Percentiles rank a stretch among this genome's conserved stretches.
Conservation (phyloP, 1,140 invertebrate genomes). For the Cotesia chilonis region DNA sequence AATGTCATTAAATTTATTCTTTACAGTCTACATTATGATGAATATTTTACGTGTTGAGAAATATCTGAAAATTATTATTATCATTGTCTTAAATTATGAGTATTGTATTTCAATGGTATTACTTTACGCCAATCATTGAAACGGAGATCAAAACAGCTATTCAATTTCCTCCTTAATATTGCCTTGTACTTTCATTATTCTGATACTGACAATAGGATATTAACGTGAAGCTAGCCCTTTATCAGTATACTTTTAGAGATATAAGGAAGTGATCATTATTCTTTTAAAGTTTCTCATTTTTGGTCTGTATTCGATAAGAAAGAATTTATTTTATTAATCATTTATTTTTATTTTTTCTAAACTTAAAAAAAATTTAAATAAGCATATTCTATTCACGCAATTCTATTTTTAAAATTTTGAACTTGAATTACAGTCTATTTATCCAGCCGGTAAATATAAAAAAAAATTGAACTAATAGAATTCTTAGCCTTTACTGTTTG, state of each 20-base stretch:
- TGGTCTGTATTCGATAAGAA: slow-evolving; percentile 26
- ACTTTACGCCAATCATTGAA: not conserved
- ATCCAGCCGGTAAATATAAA: not conserved
- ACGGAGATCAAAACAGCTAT: slow-evolving; percentile 29
- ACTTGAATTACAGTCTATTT: not conserved
- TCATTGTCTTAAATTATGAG: no score
- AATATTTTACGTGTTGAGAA: no score
- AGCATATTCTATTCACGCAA: not conserved
- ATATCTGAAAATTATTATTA: no score
- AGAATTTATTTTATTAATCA: not conserved
- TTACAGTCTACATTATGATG: no score
- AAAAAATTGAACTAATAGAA: slow-evolving; percentile 19
- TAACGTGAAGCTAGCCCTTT: slow-evolving; percentile 25
- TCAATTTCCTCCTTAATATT: slow-evolving; percentile 39
- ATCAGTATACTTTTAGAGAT: not conserved
- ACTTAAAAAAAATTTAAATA: not conserved
- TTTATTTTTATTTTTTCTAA: slow-evolving; percentile 1
- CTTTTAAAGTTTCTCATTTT: not conserved
- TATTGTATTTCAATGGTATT: no score
- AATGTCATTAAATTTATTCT: no score
- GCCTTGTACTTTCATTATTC: slow-evolving; percentile 34
- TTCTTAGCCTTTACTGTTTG: slow-evolving; percentile 13
- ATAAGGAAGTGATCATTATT: not conserved
- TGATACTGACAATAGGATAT: slow-evolving; percentile 37
- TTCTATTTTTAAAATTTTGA: not conserved